Base-by-base conservation (phyloP, 1,140 invertebrate species). In the Lepidurus packardi region DNA sequence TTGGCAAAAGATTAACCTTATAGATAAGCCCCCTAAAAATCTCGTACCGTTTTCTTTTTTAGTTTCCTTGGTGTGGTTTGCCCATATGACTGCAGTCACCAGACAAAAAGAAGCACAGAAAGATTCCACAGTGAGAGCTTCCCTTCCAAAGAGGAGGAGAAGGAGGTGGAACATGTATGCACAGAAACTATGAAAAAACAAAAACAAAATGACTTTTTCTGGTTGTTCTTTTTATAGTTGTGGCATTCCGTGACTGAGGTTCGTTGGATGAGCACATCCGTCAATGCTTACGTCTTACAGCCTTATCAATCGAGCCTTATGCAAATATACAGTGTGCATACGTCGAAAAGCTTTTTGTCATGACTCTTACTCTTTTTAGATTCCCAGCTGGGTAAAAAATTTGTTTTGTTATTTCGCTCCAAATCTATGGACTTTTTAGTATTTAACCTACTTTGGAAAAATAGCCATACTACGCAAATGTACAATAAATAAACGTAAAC, bases 1-100 rank as follows among this genome's bases (percentile, higher is more conserved):
- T 65, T 65, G 53, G 53, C 53, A n/a, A n/a, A 65, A 65, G 53
- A 65, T 65, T 65, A 13, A 65, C 53, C 53, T n/a, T 65, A 65
- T 21, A 65, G 53, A 65, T 65, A 65, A 65, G 53, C 21, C 53
- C 53, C 53, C 53, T 65, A 65, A 65, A 13, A 21, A 13, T 65
- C 53, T 65, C 21, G 16, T 65, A 11, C 1, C 21, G 21, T 65
- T 21, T 65, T 65, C 13, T 65, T 65, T n/a, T 65, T n/a, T 65
- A n/a, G n/a, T n/a, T n/a, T n/a, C n/a, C n/a, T 65, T 65, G n/a
- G n/a, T 65, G 7, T 9, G 16, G 13, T 1, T 65, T 65, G 21
- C 21, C 13, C 21, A 13, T 65, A 13, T n/a, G 53, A n/a, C 21
- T 16, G 34, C 34, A 34, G 34, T 34, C n/a, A 16, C 13, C 0